Base-by-base conservation (phyloP, 2,888 invertebrate genomes). In the Onchidella celtica region DNA sequence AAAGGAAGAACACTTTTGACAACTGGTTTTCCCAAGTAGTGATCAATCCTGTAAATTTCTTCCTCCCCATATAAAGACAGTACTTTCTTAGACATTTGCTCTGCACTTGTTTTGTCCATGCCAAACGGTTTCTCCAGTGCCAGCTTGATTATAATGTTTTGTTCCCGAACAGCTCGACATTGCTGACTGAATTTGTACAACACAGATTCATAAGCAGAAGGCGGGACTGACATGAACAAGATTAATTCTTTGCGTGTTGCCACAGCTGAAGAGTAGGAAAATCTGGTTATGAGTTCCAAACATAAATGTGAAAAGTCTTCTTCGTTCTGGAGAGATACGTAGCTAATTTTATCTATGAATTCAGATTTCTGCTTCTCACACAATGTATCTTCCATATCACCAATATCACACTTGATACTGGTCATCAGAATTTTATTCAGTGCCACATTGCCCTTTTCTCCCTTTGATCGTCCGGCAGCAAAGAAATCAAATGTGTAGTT, bases 71-170 rank as follows among this genome's bases (percentile, higher is more conserved):
- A 99, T 32, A 98, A 94, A 0, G 95, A 95, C 0, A 96, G 95
- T 86, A 99, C 94, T 93, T 99, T 98, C 88, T 95, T 95, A 40
- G 97, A 97, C 59, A 99, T 94, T 84, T 95, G 95, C 72, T 96
- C 95, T 0, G 99, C 99, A 69, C 96, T 96, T 0, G 94, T 95
- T 84, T 96, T 96, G 94, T 99, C 99, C 79, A 96, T 95, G 0
- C 99, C 99, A 94, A 99, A 99, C 3, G 99, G 99, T 93, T 99
- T 99, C 93, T 99, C 99, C 85, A 99, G 96, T 78, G 99, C 99
- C 63, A 99, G 95, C 87, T 99, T 69, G 97, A 97, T 96, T 97
- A 99, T 29, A 81, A 84, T 3, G 32, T 79, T 40, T 24, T 24
- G 59, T 14, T 63, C 38, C 0, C 75, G 40, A 27, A 75, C 3